These are phyloP conservation scores for Phymastichus coffea DNA, from an alignment of 1,140 invertebrate genomes.

Conservation along the genomic window DNA sequence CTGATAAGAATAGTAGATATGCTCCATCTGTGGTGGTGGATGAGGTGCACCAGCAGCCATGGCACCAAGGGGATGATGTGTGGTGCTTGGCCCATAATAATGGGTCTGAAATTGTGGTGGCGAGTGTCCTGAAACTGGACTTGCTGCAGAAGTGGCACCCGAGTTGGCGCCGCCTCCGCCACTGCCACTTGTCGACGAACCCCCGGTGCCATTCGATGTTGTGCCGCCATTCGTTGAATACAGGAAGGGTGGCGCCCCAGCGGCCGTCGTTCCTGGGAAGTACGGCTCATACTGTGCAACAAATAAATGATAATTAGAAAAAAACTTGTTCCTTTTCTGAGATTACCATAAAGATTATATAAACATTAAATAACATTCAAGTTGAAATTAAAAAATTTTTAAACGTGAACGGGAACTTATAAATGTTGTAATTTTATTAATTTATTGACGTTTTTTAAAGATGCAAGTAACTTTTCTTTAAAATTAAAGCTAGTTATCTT, in stretches of 20 bases:
- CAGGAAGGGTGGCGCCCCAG: constrained; percentile 45
- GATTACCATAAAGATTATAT: too few species aligned
- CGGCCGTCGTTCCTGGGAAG: constrained; percentile 48
- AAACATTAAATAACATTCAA: too few species aligned
- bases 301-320: constrained; percentile 3
- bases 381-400: too few species aligned
- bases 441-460: too few species aligned
- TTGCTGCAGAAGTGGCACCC: constrained; percentile 35
- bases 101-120: constrained; percentile 41
- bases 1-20: constrained; percentile 48
- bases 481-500: too few species aligned
- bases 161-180: constrained; percentile 39
- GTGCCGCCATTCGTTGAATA: constrained; percentile 43
- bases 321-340: background rate
- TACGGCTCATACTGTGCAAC: constrained; percentile 52
- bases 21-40: constrained; percentile 36
- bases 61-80: constrained; percentile 44
- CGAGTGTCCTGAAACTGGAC: constrained; percentile 37
- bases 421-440: too few species aligned
- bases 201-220: constrained; percentile 35
- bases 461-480: too few species aligned
- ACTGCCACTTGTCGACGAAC: constrained; percentile 35
- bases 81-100: constrained; percentile 40
- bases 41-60: constrained; percentile 32
- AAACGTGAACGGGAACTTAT: too few species aligned